Evolutionary conservation across 2,113 vertebrate species (phyloP).

Genomic region (Seriola dumerili): DNA sequence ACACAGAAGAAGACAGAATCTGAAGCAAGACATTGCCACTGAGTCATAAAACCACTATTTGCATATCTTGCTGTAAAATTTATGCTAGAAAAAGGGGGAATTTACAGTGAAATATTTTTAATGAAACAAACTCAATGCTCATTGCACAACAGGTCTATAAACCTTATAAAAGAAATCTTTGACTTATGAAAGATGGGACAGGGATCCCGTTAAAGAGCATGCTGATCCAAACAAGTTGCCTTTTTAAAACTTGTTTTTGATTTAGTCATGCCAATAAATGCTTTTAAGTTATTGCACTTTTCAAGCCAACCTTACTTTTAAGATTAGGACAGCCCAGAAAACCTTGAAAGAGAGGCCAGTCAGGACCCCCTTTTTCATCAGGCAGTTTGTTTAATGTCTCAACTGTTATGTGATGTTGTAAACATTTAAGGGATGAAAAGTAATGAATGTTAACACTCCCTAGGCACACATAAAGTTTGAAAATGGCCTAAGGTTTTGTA

Average conservation of each 20-base stretch:
- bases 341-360: background rate
- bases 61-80: no score
- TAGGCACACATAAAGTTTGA: constrained; percentile 3
- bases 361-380: background rate
- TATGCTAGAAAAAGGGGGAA: no score
- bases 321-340: background rate
- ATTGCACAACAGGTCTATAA: background rate
- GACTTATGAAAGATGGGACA: background rate
- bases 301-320: constrained; percentile 7
- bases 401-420: constrained; percentile 13
- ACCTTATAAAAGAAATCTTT: background rate
- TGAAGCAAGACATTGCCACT: background rate
- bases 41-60: background rate
- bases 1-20: background rate
- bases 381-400: constrained; percentile 1
- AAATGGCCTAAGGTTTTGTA: background rate
- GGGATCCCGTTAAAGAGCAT: background rate
- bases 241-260: background rate
- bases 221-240: background rate
- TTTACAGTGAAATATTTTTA: no score
- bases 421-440: constrained; percentile 28
- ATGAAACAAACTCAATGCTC: background rate
- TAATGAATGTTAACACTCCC: constrained; percentile 16
- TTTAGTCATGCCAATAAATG: background rate
- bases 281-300: constrained; percentile 14